Conservation (phyloP, 2,888 invertebrate species). For the Synergus japonicus region DNA sequence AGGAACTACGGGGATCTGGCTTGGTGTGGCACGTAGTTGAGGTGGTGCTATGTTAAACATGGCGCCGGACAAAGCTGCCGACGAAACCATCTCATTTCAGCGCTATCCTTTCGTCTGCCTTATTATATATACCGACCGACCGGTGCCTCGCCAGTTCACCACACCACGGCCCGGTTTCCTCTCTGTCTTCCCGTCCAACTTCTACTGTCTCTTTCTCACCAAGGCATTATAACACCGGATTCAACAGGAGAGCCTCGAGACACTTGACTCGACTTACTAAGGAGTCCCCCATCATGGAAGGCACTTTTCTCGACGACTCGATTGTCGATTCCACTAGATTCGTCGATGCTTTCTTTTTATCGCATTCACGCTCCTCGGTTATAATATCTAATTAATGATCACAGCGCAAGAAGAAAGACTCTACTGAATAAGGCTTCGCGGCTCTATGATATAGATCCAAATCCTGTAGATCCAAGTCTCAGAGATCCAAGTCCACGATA, state of each 20-base stretch:
- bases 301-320: slow-evolving; percentile 58
- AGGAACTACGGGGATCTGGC: slow-evolving; percentile 48
- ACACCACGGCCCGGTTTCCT: slow-evolving; percentile 54
- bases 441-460: neutral
- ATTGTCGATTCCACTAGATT: slow-evolving; percentile 57
- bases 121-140: slow-evolving; percentile 64
- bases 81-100: slow-evolving; percentile 74
- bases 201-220: slow-evolving; percentile 48
- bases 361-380: slow-evolving; percentile 44
- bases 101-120: slow-evolving; percentile 65
- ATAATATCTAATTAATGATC: slow-evolving; percentile 41
- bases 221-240: slow-evolving; percentile 51
- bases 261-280: slow-evolving; percentile 56
- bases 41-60: slow-evolving; percentile 74
- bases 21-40: slow-evolving; percentile 70
- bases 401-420: slow-evolving; percentile 19
- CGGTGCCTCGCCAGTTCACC: slow-evolving; percentile 60
- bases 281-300: slow-evolving; percentile 52
- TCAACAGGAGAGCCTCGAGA: slow-evolving; percentile 54
- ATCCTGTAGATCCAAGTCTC: no score
- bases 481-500: neutral
- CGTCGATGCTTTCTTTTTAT: slow-evolving; percentile 52
- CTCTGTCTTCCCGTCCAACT: slow-evolving; percentile 51
- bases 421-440: slow-evolving; percentile 4
- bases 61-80: slow-evolving; percentile 74